Percentiles rank a stretch among this genome's conserved stretches.
phyloP scores from a whole-genome alignment of 1,140 invertebrate genomes.

The Yoshiicerus persimilis region DNA sequence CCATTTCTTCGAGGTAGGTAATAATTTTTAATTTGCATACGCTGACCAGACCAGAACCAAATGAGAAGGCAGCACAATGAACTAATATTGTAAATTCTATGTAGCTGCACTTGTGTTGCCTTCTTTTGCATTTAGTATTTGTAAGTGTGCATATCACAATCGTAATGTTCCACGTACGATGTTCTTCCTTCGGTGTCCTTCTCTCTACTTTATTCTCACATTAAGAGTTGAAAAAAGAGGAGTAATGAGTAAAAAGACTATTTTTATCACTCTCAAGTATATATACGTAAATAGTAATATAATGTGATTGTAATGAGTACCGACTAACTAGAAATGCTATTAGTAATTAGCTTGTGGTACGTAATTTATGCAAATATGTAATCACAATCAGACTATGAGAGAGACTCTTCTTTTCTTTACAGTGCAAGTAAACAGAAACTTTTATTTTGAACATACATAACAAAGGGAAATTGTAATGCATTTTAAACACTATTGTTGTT shows the following conservation, averaged over 20 bases:
- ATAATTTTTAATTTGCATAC: not conserved
- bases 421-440: not conserved
- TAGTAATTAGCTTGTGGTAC: not conserved
- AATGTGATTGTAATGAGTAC: not conserved
- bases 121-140: no score
- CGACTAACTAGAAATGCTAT: not conserved
- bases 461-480: not conserved
- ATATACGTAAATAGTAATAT: no score
- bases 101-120: not conserved
- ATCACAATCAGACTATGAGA: not conserved
- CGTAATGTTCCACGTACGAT: not conserved
- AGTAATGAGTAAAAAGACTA: not conserved
- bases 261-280: not conserved
- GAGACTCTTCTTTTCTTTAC: not conserved
- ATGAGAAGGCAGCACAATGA: not conserved
- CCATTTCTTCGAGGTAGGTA: not conserved
- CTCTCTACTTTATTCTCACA: not conserved
- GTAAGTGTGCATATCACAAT: not conserved
- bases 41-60: not conserved
- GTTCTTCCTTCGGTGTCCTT: not conserved
- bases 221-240: not conserved
- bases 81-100: not conserved
- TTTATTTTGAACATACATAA: not conserved
- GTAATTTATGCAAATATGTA: not conserved
- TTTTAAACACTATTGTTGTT: not conserved